phyloP scores from a whole-genome alignment of 2,888 invertebrate genomes.

The Apamea crenata region DNA sequence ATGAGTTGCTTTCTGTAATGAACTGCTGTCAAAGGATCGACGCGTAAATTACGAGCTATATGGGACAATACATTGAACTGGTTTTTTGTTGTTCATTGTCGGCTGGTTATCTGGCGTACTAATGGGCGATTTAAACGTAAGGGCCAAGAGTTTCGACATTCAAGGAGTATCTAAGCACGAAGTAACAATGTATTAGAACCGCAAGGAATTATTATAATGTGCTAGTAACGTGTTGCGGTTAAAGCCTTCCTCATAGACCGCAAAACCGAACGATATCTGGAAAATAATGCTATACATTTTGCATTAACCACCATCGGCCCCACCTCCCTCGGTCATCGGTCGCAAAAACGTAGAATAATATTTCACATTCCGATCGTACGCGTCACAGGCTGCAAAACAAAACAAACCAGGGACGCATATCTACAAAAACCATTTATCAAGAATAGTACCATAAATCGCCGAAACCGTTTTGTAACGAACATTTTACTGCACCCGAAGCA shows the following conservation, averaged over 20 bases:
- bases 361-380: conserved; percentile 43
- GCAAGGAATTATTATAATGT: conserved; percentile 34
- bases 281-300: conserved; percentile 19
- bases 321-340: conserved; percentile 14
- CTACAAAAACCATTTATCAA: conserved; percentile 62
- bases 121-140: background rate
- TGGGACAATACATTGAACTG: conserved; percentile 12
- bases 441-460: conserved; percentile 57
- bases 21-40: conserved; percentile 17
- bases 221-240: conserved; percentile 48
- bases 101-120: too few species aligned
- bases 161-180: conserved; percentile 24
- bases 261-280: conserved; percentile 11
- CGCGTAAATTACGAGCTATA: conserved; percentile 5
- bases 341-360: conserved; percentile 47
- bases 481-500: conserved; percentile 45
- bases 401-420: conserved; percentile 54
- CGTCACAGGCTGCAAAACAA: conserved; percentile 50
- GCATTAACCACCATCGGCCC: background rate
- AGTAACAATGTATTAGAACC: conserved; percentile 38
- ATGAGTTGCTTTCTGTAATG: conserved; percentile 22
- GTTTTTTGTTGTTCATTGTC: background rate
- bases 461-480: conserved; percentile 58
- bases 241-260: conserved; percentile 16
- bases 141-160: conserved; percentile 2